Evolutionary conservation across 2,797 vertebrate species (phyloP), one percentile per base, ranked within the genome.

Genomic region (Lithobates pipiens): DNA sequence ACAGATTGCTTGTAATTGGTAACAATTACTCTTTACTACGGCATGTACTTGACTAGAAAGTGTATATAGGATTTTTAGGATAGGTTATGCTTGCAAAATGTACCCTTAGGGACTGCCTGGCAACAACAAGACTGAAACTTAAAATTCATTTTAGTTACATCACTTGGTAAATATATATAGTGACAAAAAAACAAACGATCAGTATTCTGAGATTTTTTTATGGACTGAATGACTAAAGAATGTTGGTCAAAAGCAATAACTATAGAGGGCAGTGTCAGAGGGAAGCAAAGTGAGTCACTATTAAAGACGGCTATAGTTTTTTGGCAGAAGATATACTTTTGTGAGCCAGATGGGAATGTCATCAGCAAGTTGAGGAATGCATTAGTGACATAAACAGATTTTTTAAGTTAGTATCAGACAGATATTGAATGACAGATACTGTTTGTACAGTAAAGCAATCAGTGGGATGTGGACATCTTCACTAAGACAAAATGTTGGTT

Each of bases 291-390:
- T 27, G 42, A 79, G 10, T 74, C 83, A 34, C 6, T 83, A 69
- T 69, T 57, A 32, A 50, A 67, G 25, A 67, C 10, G 8, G 72
- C 57, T 67, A 75, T 57, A 63, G 57, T 57, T 77, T 57, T 83
- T 57, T 77, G 76, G 68, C 67, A 78, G 42, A 46, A 44, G 68
- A 65, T 72, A 4, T 71, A 39, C 74, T 77, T 82, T 84, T 75
- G 54, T 85, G 76, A 65, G 76, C 76, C 83, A 85, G 83, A 85
- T 85, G 76, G 25, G 57, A 73, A 78, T 85, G 50, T 67, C 76
- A 78, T 85, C 69, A 84, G 68, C 42, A 77, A 70, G 25, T 77
- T 72, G 68, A 77, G 67, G 68, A 84, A 71, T 15, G 16, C 44
- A 84, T 78, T 79, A 79, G 83, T 79, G 36, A 69, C 27, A 77